phyloP scores from a whole-genome alignment of 92 coral and sea anemone species.

The Epizoanthus ramosus region DNA sequence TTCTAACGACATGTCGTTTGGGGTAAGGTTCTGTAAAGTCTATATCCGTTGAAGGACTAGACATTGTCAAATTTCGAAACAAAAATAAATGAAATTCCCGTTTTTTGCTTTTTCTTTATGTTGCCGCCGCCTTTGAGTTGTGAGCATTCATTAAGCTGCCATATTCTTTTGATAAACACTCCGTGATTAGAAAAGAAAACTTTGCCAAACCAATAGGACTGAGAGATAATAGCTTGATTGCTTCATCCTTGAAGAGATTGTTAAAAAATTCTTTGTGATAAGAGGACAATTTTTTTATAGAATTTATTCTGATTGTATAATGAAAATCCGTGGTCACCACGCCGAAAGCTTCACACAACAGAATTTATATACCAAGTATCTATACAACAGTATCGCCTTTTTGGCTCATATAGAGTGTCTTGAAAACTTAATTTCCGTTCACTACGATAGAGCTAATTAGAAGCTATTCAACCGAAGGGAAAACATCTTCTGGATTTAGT shows the following conservation, averaged over 20 bases:
- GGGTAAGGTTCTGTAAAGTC: too few relatives aligned
- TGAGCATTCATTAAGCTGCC: constrained; percentile 14
- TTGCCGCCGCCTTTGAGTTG: constrained; percentile 34
- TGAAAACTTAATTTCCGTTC: constrained; percentile 42
- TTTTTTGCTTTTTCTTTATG: constrained; percentile 8
- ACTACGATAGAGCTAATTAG: constrained; percentile 35
- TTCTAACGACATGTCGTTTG: too few relatives aligned
- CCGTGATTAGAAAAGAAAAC: constrained; percentile 52
- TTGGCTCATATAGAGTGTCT: constrained; percentile 34
- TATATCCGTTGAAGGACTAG: background rate
- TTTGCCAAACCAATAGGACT: constrained; percentile 27
- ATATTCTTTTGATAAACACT: constrained; percentile 53
- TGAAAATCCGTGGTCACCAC: background rate
- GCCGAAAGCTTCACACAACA: background rate
- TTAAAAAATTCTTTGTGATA: constrained; percentile 19
- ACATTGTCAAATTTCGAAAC: background rate
- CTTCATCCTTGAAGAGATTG: constrained; percentile 39
- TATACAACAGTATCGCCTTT: constrained; percentile 20
- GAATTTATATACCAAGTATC: background rate
- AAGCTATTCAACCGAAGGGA: constrained; percentile 28
- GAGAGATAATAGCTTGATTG: constrained; percentile 44
- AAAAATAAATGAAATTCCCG: constrained; percentile 9
- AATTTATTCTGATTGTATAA: background rate
- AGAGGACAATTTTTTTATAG: background rate
- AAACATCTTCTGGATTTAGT: constrained; percentile 14